Conservation (phyloP, 2,888 invertebrate species). For the Piscicola geometra region DNA sequence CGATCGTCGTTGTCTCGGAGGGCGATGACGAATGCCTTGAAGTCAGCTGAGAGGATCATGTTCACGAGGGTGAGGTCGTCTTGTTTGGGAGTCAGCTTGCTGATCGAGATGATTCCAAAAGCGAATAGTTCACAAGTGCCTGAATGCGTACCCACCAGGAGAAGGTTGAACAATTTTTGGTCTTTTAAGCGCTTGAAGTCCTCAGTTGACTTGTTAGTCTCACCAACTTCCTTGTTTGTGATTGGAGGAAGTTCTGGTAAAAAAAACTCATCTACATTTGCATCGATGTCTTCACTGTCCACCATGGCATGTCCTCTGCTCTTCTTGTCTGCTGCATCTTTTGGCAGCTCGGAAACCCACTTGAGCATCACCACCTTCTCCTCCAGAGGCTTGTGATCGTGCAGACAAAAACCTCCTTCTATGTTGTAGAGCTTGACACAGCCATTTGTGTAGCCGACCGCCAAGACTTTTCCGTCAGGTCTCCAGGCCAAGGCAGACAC, state of each 20-base stretch:
- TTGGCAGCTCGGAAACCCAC: conserved; percentile 62
- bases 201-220: conserved; percentile 49
- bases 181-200: conserved; percentile 53
- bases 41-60: background rate
- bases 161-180: conserved; percentile 63
- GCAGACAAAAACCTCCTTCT: conserved; percentile 76
- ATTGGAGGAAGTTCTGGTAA: conserved; percentile 59
- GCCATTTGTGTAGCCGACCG: conserved; percentile 63
- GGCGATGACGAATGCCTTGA: background rate
- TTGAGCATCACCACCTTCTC: conserved; percentile 67
- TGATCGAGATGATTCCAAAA: conserved; percentile 78
- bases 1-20: conserved; percentile 14
- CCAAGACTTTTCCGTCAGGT: conserved; percentile 80
- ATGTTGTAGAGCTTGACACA: conserved; percentile 72
- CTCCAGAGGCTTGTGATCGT: conserved; percentile 61
- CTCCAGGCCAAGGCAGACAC: conserved; percentile 82
- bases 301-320: too few species aligned
- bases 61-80: background rate
- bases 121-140: conserved; percentile 69
- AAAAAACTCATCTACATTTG: conserved; percentile 56
- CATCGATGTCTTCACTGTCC: conserved; percentile 46
- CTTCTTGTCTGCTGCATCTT: conserved; percentile 9
- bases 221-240: conserved; percentile 24
- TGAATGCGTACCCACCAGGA: conserved; percentile 72
- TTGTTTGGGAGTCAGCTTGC: conserved; percentile 59